Conservation (phyloP, 1,140 invertebrate species). For the Zaprionus nigranus region DNA sequence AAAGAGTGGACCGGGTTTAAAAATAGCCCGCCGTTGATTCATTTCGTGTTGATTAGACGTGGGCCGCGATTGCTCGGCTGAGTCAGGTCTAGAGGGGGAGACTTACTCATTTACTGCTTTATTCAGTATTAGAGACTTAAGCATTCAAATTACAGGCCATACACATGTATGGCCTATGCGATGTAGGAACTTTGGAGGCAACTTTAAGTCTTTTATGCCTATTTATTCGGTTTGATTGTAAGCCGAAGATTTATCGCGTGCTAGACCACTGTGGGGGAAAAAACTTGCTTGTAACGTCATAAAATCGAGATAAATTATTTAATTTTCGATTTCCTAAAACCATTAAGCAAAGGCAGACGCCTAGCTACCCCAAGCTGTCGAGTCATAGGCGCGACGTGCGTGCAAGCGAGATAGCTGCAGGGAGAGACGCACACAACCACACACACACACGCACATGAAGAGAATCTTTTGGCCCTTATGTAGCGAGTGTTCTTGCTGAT, state of each 20-base stretch:
- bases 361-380: constrained; percentile 71
- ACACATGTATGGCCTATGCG: not conserved
- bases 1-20: constrained; percentile 45
- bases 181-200: constrained; percentile 40
- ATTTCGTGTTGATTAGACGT: constrained; percentile 53
- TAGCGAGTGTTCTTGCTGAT: constrained; percentile 12
- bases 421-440: constrained; percentile 32
- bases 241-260: constrained; percentile 75
- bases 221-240: constrained; percentile 70
- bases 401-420: not conserved
- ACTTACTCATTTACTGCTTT: constrained; percentile 35
- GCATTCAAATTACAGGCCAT: constrained; percentile 61
- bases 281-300: constrained; percentile 80
- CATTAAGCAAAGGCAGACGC: constrained; percentile 72
- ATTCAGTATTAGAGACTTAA: constrained; percentile 61
- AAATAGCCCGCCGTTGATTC: constrained; percentile 57
- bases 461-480: constrained; percentile 34
- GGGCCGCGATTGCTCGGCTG: constrained; percentile 39
- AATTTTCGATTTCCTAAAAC: constrained; percentile 83
- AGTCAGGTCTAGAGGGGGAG: constrained; percentile 26
- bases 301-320: constrained; percentile 83
- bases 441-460: not conserved
- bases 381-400: constrained; percentile 52
- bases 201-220: constrained; percentile 32
- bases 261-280: constrained; percentile 32